phyloP scores from a whole-genome alignment of 2,797 vertebrate species.

The Allobates femoralis region DNA sequence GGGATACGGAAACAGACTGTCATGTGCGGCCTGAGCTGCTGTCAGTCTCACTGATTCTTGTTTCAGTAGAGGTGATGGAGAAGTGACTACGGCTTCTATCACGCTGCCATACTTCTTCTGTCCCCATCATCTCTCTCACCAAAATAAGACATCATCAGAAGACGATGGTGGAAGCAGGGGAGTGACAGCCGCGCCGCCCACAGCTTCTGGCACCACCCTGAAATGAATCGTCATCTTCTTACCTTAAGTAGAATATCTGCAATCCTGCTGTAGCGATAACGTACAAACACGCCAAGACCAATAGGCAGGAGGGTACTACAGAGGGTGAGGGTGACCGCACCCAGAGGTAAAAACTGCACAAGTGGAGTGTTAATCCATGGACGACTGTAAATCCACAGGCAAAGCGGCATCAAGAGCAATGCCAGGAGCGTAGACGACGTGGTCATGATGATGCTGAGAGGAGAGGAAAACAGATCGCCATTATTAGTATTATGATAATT shows the following conservation, averaged over 20 bases:
- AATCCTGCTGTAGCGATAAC: constrained; percentile 82
- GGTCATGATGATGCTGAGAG: constrained; percentile 93
- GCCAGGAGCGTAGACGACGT: constrained; percentile 93
- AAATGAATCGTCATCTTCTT: constrained; percentile 36
- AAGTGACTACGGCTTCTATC: too few species aligned
- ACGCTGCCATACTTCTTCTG: too few species aligned
- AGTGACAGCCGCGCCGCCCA: too few species aligned
- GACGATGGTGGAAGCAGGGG: too few species aligned
- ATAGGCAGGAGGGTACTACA: constrained; percentile 96
- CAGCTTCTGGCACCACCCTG: too few species aligned
- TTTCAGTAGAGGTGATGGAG: too few species aligned
- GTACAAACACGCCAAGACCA: constrained; percentile 86
- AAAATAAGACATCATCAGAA: too few species aligned
- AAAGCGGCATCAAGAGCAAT: constrained; percentile 93
- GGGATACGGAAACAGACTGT: too few species aligned
- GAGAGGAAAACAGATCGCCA: constrained; percentile 28
- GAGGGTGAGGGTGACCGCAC: constrained; percentile 91
- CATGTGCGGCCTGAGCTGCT: too few species aligned
- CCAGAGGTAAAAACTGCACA: constrained; percentile 90
- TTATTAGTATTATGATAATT: neutral
- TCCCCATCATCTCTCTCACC: too few species aligned
- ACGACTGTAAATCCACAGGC: constrained; percentile 95
- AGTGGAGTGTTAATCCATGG: constrained; percentile 95
- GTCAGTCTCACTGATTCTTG: too few species aligned
- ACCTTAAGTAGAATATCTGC: constrained; percentile 94